Conservation (phyloP, 64 coral and sea anemone species). For the Montipora foliosa region DNA sequence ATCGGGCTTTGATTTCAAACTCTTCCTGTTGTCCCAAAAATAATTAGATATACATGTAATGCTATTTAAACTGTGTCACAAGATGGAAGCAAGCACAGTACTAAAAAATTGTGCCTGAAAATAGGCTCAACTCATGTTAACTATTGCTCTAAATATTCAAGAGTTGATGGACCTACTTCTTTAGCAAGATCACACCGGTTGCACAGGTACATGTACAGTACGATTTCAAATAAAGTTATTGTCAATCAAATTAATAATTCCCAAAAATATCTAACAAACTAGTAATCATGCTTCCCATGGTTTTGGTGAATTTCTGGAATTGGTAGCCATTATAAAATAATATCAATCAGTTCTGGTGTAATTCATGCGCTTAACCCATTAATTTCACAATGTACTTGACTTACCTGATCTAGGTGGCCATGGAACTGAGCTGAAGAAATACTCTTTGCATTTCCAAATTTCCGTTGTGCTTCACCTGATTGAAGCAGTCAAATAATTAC, state of each 20-base stretch:
- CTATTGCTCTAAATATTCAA: no score
- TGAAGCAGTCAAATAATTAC: neutral
- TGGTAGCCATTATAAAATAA: no score
- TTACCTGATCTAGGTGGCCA: conserved; percentile 81
- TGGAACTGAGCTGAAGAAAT: conserved; percentile 96
- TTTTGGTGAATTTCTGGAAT: no score
- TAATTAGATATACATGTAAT: neutral
- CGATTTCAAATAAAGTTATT: no score
- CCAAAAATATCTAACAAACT: no score
- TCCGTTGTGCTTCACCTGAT: conserved; percentile 85
- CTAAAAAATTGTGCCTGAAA: no score
- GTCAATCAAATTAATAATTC: no score
- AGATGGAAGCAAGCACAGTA: neutral
- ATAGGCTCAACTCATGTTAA: no score
- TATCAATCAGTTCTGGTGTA: neutral
- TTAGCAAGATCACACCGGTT: no score
- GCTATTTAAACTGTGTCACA: neutral
- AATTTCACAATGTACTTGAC: neutral
- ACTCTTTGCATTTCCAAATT: conserved; percentile 98
- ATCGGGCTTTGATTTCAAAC: conserved; percentile 78
- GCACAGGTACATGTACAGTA: no score
- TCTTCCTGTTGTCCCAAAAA: conserved; percentile 46
- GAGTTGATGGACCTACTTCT: no score
- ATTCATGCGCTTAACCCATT: neutral
- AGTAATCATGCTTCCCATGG: no score